Percentiles rank a stretch among this genome's conserved stretches.
These are phyloP conservation scores for Rhyacophila evoluta DNA, from an alignment of 2,888 invertebrate species.

Conservation along the genomic window DNA sequence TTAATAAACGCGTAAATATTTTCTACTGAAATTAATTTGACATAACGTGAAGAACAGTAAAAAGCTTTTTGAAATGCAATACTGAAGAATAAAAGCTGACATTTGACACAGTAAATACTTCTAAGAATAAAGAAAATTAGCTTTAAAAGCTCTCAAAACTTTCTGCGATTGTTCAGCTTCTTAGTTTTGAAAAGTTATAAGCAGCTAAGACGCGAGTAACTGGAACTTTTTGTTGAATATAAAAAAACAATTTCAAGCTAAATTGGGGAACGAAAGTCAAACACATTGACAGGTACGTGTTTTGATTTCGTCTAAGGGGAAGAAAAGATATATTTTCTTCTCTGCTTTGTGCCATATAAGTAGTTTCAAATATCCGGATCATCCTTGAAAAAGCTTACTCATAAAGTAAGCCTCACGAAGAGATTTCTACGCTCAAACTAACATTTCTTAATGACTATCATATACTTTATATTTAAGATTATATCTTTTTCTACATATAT, in stretches of 20 bases:
- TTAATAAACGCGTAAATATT: too few species aligned
- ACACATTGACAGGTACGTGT: slow-evolving; percentile 17
- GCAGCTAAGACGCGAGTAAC: not conserved
- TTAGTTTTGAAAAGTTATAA: not conserved
- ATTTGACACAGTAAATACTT: not conserved
- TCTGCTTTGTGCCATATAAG: not conserved
- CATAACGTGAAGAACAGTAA: too few species aligned
- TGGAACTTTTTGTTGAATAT: not conserved
- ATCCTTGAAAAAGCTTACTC: not conserved
- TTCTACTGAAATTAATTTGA: too few species aligned
- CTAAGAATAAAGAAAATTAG: slow-evolving; percentile 16
- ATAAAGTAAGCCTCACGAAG: too few species aligned
- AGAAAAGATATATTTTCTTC: not conserved
- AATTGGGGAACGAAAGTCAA: not conserved
- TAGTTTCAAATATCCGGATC: not conserved
- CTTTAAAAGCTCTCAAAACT: not conserved
- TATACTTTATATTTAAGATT: too few species aligned
- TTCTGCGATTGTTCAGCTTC: not conserved
- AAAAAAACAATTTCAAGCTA: not conserved
- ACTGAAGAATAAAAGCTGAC: not conserved
- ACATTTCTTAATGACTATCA: too few species aligned
- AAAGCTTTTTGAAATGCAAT: not conserved
- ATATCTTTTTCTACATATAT: too few species aligned
- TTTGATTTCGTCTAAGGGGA: not conserved
- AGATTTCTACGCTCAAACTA: too few species aligned